A percentile compares a stretch with the other conserved stretches of the same genome.
Conservation (phyloP, 2,888 invertebrate genomes). For the Myopa testacea region DNA sequence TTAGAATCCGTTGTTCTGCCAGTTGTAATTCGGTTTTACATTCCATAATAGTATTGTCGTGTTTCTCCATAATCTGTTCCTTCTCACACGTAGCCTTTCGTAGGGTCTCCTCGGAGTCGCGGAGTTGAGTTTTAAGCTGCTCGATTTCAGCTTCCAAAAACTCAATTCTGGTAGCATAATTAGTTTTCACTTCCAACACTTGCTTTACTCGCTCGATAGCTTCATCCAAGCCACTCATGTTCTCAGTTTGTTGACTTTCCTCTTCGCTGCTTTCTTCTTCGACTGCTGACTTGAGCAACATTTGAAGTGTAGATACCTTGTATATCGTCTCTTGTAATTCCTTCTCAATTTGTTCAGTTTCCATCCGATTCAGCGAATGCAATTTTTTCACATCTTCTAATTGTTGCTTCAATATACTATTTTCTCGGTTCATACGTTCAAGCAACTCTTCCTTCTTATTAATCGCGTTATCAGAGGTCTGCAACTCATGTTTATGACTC, state of each 20-base stretch:
- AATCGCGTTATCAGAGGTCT: constrained; percentile 36
- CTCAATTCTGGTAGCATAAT: constrained; percentile 32
- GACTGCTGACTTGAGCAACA: neutral
- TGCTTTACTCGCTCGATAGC: constrained; percentile 32
- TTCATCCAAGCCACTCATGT: constrained; percentile 10
- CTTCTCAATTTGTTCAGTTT: neutral
- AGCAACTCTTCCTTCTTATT: constrained; percentile 15
- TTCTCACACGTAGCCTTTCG: constrained; percentile 36
- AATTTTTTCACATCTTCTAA: constrained; percentile 8
- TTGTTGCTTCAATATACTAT: constrained; percentile 19
- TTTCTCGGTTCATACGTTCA: neutral
- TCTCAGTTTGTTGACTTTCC: neutral
- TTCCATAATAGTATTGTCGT: constrained; percentile 40
- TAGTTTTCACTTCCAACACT: constrained; percentile 17
- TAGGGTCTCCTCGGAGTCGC: constrained; percentile 36
- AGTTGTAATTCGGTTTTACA: constrained; percentile 9
- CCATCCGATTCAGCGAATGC: neutral
- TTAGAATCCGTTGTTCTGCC: constrained; percentile 36
- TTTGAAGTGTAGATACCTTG: neutral
- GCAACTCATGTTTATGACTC: constrained; percentile 42
- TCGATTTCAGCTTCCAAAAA: constrained; percentile 16
- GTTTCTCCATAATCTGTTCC: constrained; percentile 26
- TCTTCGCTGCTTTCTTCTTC: neutral
- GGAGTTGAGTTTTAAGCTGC: constrained; percentile 28
- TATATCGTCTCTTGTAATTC: neutral